Evolutionary conservation across 2,797 vertebrate genomes (phyloP).

Genomic region (Notoglanidium macrostoma): DNA sequence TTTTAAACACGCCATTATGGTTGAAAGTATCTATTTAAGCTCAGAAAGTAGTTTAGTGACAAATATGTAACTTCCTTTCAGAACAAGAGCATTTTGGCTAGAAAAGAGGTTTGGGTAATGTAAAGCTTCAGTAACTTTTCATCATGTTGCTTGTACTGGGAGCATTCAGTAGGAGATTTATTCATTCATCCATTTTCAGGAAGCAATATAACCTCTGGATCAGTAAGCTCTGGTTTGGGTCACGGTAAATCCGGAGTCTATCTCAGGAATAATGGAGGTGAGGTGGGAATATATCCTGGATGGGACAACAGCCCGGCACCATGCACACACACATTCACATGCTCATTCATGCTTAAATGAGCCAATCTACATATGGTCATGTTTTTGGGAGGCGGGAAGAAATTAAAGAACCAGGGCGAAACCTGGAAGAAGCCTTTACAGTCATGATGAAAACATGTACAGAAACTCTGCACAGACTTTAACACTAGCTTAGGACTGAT

Average conservation of each 20-base stretch:
- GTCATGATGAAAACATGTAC: background rate
- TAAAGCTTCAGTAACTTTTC: background rate
- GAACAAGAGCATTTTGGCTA: background rate
- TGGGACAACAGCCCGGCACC: background rate
- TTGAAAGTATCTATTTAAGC: background rate
- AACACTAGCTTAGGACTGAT: background rate
- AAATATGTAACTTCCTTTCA: background rate
- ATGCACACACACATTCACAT: background rate
- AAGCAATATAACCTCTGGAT: background rate
- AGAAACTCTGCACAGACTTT: background rate
- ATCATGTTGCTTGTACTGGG: background rate
- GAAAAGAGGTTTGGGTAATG: background rate
- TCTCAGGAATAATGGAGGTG: background rate
- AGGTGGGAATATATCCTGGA: background rate
- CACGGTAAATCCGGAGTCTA: background rate
- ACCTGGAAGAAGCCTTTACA: background rate
- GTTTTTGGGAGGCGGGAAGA: background rate
- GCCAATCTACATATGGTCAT: background rate
- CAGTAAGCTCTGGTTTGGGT: background rate
- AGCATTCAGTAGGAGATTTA: background rate
- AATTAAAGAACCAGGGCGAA: background rate
- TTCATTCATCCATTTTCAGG: background rate
- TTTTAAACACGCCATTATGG: background rate
- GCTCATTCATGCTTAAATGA: background rate
- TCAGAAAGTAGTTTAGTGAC: background rate